phyloP scores from a whole-genome alignment of 1,140 invertebrate species.

The Lepidostoma basale region DNA sequence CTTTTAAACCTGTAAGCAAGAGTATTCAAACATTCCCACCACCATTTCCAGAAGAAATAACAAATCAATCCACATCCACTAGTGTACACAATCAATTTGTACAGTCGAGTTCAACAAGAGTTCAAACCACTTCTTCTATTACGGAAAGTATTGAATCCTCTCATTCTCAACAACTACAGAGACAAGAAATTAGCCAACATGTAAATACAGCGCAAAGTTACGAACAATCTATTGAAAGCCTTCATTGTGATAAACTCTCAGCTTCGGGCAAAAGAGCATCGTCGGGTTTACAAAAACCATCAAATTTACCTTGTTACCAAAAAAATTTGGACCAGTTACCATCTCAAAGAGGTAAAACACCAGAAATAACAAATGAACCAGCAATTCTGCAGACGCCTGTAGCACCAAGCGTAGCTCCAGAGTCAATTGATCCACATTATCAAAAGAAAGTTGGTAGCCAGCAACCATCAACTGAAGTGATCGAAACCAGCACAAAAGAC shows the following conservation, averaged over 20 bases:
- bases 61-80: constrained; percentile 39
- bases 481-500: constrained; percentile 7
- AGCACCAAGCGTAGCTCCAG: constrained; percentile 50
- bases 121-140: background rate
- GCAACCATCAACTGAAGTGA: background rate
- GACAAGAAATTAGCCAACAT: constrained; percentile 15
- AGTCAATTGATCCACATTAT: constrained; percentile 45
- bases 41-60: constrained; percentile 52
- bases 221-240: constrained; percentile 52
- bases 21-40: constrained; percentile 52
- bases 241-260: constrained; percentile 51
- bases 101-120: background rate
- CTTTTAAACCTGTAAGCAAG: constrained; percentile 57
- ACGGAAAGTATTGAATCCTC: background rate
- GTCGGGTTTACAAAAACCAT: constrained; percentile 63
- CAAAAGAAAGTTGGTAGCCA: constrained; percentile 42
- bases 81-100: background rate
- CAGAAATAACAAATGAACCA: constrained; percentile 53
- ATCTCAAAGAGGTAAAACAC: constrained; percentile 60
- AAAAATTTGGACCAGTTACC: constrained; percentile 64
- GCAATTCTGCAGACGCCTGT: constrained; percentile 51
- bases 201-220: constrained; percentile 50
- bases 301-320: constrained; percentile 66
- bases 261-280: constrained; percentile 50
- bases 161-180: constrained; percentile 21